A percentile compares a stretch with the other conserved stretches of the same genome.
phyloP scores from a whole-genome alignment of 2,113 vertebrate genomes.

The Cheilinus undulatus region DNA sequence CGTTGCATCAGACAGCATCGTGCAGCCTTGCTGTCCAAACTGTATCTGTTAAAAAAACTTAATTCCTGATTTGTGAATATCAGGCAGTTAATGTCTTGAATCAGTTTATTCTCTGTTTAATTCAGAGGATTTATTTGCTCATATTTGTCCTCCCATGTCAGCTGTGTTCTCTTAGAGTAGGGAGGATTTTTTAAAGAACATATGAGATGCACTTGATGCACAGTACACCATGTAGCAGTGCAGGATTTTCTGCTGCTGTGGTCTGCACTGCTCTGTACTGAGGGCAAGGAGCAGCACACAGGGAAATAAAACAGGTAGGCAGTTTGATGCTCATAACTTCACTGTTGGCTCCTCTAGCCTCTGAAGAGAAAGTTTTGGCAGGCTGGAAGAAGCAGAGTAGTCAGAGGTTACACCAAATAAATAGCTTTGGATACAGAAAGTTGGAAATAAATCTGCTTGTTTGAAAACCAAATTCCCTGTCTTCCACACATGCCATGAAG shows the following conservation, averaged over 20 bases:
- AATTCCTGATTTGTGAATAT: too few relatives aligned
- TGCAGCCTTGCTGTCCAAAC: too few relatives aligned
- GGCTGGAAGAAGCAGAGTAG: conserved; percentile 19
- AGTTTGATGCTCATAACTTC: conserved; percentile 14
- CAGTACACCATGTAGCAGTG: not conserved
- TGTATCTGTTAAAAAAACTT: too few relatives aligned
- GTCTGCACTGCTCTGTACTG: not conserved
- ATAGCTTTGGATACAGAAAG: conserved; percentile 11
- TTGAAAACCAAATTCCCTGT: not conserved
- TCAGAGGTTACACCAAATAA: conserved; percentile 23
- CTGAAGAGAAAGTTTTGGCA: conserved; percentile 23
- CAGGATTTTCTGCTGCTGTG: not conserved
- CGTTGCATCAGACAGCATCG: too few relatives aligned
- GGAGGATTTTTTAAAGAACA: not conserved
- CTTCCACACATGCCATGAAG: conserved; percentile 5
- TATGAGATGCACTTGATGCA: not conserved
- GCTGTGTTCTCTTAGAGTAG: not conserved
- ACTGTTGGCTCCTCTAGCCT: conserved; percentile 2
- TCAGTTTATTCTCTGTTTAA: not conserved
- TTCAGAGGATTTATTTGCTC: not conserved
- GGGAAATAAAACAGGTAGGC: conserved; percentile 40
- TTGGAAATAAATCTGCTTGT: conserved; percentile 18
- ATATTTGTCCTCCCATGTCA: not conserved
- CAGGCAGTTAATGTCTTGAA: too few relatives aligned
- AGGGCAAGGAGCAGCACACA: conserved; percentile 18